Base-by-base conservation (phyloP, 2,888 invertebrate species). In the Hymenopus coronatus region DNA sequence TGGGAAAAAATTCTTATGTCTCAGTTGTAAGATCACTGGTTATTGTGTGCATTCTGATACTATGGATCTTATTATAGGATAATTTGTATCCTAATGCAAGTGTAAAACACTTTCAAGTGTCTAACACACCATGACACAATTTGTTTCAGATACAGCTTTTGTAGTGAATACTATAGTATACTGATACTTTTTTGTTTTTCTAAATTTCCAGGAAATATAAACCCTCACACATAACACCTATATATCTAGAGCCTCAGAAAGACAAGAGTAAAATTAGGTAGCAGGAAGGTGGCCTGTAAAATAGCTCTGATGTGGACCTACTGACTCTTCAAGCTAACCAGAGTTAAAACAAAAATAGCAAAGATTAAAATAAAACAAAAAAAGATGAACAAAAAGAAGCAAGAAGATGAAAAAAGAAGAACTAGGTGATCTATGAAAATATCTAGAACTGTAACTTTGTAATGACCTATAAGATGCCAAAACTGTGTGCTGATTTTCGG, bases 171-270 rank as follows among this genome's bases (percentile, higher is more conserved):
- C 40, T 40, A 12, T 40, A 40, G 12, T 2, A 40, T 40, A 12
- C 40, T 40, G 12, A 40, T 40, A 40, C 12, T 33, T 33, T 4
- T 33, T 33, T 33, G 12, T 40, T 40, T 40, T 40, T 40, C 12
- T 40, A 6, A 40, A 40, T 90, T 91, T 90, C 20, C 89, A 93
- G 93, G 91, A 92, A 92, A 90, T 93, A 92, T 91, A 93, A 93
- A 91, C 93, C 93, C 33, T 91, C 92, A 15, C 91, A 92, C 88
- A 92, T 93, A 85, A 92, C 92, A 28, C 93, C 93, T 40, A 93
- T 93, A 87, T 92, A 91, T 89, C 90, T 93, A 90, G 92, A 92
- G 89, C 91, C 92, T 81, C 92, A 91, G 33, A 91, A 91, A 90
- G 92, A 91, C 28, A 92, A 92, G 89, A 90, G 90, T 83, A 92